Conservation (phyloP, 2,797 vertebrate genomes). For the Pangasius krempfi region DNA sequence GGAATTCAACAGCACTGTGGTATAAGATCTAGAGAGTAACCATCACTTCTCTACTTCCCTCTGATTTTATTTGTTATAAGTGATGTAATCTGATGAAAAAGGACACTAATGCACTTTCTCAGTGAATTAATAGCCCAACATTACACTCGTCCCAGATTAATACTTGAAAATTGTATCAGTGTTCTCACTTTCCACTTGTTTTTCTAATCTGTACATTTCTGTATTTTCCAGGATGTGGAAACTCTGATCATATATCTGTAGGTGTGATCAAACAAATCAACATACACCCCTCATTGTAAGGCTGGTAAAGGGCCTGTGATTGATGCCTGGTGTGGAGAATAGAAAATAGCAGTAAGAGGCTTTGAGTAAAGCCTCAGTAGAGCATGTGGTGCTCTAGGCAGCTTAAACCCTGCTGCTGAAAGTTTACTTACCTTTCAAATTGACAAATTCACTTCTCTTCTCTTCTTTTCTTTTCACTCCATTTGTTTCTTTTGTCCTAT, state of each 20-base stretch:
- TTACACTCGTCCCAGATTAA: background rate
- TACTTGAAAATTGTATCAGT: background rate
- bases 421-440: conserved; percentile 67
- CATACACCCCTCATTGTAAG: background rate
- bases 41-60: background rate
- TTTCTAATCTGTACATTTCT: background rate
- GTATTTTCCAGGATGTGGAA: background rate
- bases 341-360: conserved; percentile 73
- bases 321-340: conserved; percentile 60
- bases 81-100: background rate
- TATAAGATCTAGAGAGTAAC: background rate
- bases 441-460: conserved; percentile 36
- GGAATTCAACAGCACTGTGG: background rate
- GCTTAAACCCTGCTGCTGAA: conserved; percentile 57
- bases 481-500: background rate
- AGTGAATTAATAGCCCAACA: background rate
- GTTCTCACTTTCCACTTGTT: background rate
- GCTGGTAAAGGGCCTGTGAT: conserved; percentile 59
- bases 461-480: conserved; percentile 11
- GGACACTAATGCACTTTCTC: background rate
- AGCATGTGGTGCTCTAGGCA: conserved; percentile 60
- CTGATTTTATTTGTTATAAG: background rate
- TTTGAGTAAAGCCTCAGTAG: conserved; percentile 76
- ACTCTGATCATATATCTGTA: background rate
- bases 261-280: background rate